Evolutionary conservation across 2,888 invertebrate genomes (phyloP), one percentile per base, ranked within the genome.

Genomic region (Chymomyza procnemis): DNA sequence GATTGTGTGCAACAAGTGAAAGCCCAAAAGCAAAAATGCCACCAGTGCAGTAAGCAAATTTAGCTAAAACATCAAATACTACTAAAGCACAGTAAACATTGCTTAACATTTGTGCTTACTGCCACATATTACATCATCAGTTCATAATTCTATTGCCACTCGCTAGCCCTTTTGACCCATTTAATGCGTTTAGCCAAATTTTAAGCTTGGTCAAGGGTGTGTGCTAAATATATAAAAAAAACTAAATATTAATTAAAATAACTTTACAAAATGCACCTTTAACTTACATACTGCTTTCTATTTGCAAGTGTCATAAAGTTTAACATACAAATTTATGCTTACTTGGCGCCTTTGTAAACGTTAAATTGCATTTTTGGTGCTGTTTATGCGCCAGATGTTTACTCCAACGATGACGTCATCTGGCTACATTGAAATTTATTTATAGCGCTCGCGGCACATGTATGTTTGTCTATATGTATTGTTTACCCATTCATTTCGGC

Each of bases 351-450:
- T 73, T 62, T 58, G 67, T 26, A 26, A 6, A 6, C 26, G 5
- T 4, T 6, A 69, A 74, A 60, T 58, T 84, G 72, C 73, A 71
- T 62, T 75, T 80, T 79, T 72, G 59, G 52, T 71, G 63, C 56
- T 66, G 57, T 66, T 73, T 69, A 73, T 64, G 72, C 69, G 76
- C 80, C 87, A 87, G 87, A 87, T 87, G 88, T 87, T 83, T 80
- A 75, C 67, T 75, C 64, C 74, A 71, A 18, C 75, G 74, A 77
- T 88, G 87, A 87, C 87, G 88, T 87, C 87, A 87, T 78, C 18
- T 47, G 72, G 65, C 56, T 67, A 71, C 74, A 85, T 75, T 80
- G 64, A 72, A 77, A 80, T 75, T 76, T 83, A 83, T 83, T 79
- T 74, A 72, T 86, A 83, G 75, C 71, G 6, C 19, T 21, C 55